Conservation (phyloP, 2,888 invertebrate species). For the Troilus luridus region DNA sequence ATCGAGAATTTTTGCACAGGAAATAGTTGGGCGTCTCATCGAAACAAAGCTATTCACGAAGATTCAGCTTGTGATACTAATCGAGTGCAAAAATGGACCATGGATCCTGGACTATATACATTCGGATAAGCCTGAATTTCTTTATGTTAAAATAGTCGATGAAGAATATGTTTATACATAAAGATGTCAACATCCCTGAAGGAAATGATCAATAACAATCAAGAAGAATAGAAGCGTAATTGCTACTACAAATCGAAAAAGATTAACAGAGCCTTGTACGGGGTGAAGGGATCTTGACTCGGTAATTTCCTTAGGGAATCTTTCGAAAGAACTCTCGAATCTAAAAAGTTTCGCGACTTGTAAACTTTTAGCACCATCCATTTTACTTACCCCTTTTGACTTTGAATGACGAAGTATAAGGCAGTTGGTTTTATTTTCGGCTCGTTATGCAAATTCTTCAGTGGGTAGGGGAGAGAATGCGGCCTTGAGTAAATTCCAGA, state of each 20-base stretch:
- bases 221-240: not conserved
- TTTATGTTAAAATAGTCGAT: too few relatives aligned
- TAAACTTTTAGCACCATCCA: not conserved
- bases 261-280: not conserved
- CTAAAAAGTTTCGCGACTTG: constrained; percentile 9
- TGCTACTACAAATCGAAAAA: not conserved
- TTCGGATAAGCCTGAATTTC: too few relatives aligned
- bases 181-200: not conserved
- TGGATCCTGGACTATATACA: too few relatives aligned
- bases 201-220: not conserved
- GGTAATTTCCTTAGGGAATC: not conserved
- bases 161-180: not conserved
- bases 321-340: not conserved
- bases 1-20: too few relatives aligned
- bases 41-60: too few relatives aligned
- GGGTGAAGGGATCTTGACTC: not conserved
- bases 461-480: not conserved
- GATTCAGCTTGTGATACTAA: too few relatives aligned
- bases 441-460: not conserved
- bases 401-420: not conserved
- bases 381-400: constrained; percentile 5
- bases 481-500: not conserved
- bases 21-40: too few relatives aligned
- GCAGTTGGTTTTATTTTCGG: not conserved
- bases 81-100: too few relatives aligned